Conservation (phyloP, 2,113 vertebrate species). For the Kobus ellipsiprymnus region DNA sequence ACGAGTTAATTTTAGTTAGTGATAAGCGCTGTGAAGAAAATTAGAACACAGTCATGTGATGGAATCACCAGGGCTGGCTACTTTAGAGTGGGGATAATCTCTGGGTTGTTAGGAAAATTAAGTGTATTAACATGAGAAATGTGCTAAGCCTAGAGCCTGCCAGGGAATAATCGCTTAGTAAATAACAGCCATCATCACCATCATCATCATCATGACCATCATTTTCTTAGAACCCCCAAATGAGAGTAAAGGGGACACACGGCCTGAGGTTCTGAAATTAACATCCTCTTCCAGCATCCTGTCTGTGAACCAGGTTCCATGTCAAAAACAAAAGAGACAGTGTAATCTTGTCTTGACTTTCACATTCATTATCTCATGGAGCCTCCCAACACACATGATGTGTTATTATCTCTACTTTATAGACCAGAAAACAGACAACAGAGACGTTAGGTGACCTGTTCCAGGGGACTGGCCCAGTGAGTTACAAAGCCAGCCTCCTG, state of each 20-base stretch:
- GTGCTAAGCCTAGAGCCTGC: conserved; percentile 29
- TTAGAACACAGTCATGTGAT: conserved; percentile 13
- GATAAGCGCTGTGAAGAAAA: conserved; percentile 55
- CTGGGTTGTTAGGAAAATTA: conserved; percentile 58
- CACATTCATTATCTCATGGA: conserved; percentile 30
- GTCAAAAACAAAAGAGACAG: conserved; percentile 41
- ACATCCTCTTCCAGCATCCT: not conserved
- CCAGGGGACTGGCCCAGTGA: not conserved
- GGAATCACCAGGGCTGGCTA: conserved; percentile 26
- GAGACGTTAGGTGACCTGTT: not conserved
- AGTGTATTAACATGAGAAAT: conserved; percentile 32
- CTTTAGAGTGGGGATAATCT: conserved; percentile 24
- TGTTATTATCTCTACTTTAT: conserved; percentile 54
- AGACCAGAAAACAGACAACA: conserved; percentile 13
- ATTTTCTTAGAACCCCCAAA: conserved; percentile 17
- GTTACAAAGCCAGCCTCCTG: not conserved
- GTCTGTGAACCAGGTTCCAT: conserved; percentile 15
- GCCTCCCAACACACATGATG: not conserved
- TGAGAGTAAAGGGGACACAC: conserved; percentile 26
- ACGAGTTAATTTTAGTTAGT: conserved; percentile 59
- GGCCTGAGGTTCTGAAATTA: conserved; percentile 36
- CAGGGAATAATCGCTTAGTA: conserved; percentile 38
- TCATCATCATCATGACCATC: not conserved
- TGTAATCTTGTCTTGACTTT: conserved; percentile 49
- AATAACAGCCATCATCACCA: conserved; percentile 19